These are phyloP conservation scores for Plutomurus gul DNA, from an alignment of 1,140 invertebrate species.

Conservation along the genomic window DNA sequence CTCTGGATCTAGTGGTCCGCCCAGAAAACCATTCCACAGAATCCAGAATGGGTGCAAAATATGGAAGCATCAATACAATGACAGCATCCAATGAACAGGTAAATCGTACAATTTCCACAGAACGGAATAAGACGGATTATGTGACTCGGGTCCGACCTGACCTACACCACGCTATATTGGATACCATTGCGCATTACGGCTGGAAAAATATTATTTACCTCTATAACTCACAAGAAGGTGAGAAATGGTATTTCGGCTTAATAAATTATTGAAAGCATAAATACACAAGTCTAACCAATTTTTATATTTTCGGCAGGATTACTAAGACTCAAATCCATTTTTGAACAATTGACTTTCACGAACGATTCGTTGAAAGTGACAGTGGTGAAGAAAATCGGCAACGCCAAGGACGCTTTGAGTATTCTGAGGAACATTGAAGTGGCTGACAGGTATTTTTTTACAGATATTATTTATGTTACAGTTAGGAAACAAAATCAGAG, in stretches of 20 bases:
- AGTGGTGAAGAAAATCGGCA: constrained; percentile 47
- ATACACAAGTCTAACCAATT: too few species aligned
- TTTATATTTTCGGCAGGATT: constrained; percentile 67
- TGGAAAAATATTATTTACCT: constrained; percentile 63
- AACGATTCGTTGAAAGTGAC: constrained; percentile 81
- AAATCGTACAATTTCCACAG: neutral
- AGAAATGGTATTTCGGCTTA: neutral
- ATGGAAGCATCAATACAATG: neutral
- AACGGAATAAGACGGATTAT: constrained; percentile 54
- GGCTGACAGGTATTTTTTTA: constrained; percentile 35
- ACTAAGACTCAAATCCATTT: constrained; percentile 83
- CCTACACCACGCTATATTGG: constrained; percentile 61
- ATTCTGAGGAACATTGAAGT: constrained; percentile 51
- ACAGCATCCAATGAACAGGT: neutral
- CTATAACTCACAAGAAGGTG: constrained; percentile 63
- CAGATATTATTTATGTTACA: neutral
- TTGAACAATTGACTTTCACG: constrained; percentile 78
- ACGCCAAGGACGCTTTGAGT: constrained; percentile 47
- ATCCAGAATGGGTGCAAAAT: neutral
- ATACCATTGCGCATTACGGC: constrained; percentile 60
- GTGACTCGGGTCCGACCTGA: constrained; percentile 59
- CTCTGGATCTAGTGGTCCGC: neutral
- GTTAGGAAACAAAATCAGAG: too few species aligned
- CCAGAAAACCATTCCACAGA: neutral
- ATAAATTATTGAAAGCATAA: too few species aligned